These are phyloP conservation scores for Myotis daubentonii DNA, from an alignment of 2,797 vertebrate species.

Conservation along the genomic window DNA sequence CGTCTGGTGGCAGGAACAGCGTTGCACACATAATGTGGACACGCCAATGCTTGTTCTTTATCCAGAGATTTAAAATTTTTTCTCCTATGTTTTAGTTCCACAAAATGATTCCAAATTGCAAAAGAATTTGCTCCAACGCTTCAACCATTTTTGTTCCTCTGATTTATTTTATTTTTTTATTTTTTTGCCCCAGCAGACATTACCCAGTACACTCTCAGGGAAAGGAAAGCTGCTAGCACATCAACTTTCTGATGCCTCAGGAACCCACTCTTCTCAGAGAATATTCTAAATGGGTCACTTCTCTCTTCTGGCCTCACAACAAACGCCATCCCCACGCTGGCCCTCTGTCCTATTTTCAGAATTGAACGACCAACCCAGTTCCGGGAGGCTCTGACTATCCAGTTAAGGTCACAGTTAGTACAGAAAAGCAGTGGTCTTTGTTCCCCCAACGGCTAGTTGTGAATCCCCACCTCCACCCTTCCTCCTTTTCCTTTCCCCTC, in stretches of 20 bases:
- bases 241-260: background rate
- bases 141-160: background rate
- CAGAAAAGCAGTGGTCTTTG: conserved; percentile 1
- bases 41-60: background rate
- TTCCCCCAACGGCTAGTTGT: background rate
- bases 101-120: conserved; percentile 28
- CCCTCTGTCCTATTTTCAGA: background rate
- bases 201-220: background rate
- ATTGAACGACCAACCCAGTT: background rate
- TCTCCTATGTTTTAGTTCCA: conserved; percentile 29
- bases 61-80: background rate
- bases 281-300: conserved; percentile 32
- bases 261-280: conserved; percentile 43
- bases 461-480: conserved; percentile 3
- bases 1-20: background rate
- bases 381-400: conserved; percentile 28
- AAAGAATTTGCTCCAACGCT: conserved; percentile 25
- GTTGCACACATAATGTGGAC: background rate
- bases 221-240: background rate
- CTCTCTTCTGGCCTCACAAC: conserved; percentile 44
- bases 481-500: conserved; percentile 14
- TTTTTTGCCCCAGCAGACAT: background rate
- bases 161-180: background rate
- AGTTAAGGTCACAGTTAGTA: conserved; percentile 13
- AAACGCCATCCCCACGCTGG: conserved; percentile 31